Evolutionary conservation across 2,888 invertebrate genomes (phyloP).

Genomic region (Boloria selene): DNA sequence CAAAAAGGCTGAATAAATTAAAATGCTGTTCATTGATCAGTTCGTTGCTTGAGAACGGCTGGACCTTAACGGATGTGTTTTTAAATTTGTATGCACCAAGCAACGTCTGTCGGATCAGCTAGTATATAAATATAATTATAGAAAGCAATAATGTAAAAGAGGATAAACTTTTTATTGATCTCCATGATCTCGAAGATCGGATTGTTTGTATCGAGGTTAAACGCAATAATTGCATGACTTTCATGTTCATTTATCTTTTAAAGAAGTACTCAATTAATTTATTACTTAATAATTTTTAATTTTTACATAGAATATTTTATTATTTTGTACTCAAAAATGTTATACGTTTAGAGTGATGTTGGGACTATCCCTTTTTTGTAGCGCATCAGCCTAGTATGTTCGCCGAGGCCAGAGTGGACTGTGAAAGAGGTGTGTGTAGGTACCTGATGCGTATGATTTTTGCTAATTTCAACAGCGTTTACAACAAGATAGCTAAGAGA

Average conservation of each 20-base stretch:
- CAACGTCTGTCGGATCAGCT: no score
- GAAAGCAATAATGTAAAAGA: background rate
- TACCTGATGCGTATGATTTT: no score
- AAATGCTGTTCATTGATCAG: background rate
- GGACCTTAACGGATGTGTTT: no score
- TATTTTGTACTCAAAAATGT: background rate
- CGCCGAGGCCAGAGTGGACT: no score
- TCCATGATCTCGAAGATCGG: slow-evolving; percentile 6
- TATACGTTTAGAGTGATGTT: no score
- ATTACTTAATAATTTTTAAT: background rate
- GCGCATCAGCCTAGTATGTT: no score
- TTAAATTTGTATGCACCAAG: no score
- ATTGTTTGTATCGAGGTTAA: slow-evolving; percentile 20
- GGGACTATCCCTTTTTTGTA: no score
- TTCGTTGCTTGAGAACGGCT: no score
- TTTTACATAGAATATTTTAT: background rate
- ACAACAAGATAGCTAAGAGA: no score
- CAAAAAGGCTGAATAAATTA: slow-evolving; percentile 11
- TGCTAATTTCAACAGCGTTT: no score
- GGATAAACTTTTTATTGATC: slow-evolving; percentile 11
- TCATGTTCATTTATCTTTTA: background rate
- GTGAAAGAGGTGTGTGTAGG: no score
- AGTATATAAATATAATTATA: background rate
- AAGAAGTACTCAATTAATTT: background rate
- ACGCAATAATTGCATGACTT: slow-evolving; percentile 12